These are phyloP conservation scores for Nineta flava DNA, from an alignment of 2,888 invertebrate genomes.

Conservation along the genomic window DNA sequence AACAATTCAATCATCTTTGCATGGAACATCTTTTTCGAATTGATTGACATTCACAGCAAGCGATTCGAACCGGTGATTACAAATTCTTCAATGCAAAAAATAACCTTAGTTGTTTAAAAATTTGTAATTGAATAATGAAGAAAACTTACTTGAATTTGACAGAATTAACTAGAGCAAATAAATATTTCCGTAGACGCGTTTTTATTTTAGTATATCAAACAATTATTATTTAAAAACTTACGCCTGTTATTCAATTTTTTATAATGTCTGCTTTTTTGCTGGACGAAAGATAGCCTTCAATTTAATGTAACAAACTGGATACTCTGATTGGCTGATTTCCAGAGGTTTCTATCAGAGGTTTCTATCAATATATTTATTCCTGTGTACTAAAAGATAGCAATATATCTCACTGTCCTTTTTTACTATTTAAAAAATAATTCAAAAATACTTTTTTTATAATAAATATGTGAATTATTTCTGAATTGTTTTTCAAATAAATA, in stretches of 20 bases:
- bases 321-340: constrained; percentile 18
- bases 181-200: neutral
- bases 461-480: too few relatives aligned
- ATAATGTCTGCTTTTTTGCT: constrained; percentile 11
- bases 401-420: too few relatives aligned
- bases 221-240: constrained; percentile 1
- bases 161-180: neutral
- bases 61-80: neutral
- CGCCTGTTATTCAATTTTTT: constrained; percentile 27
- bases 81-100: neutral
- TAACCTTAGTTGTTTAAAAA: neutral
- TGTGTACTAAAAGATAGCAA: too few relatives aligned
- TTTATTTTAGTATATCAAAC: constrained; percentile 2
- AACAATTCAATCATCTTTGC: constrained; percentile 19
- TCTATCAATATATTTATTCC: constrained; percentile 20
- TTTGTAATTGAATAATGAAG: neutral
- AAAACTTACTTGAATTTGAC: constrained; percentile 5
- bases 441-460: too few relatives aligned
- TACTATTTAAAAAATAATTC: too few relatives aligned
- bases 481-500: too few relatives aligned
- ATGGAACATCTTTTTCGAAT: constrained; percentile 7
- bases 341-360: constrained; percentile 30
- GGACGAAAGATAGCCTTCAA: neutral
- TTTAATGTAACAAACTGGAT: neutral
- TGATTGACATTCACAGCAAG: neutral